Base-by-base conservation (phyloP, 35 echinoderm and acorn worm species). In the Lytechinus variegatus region DNA sequence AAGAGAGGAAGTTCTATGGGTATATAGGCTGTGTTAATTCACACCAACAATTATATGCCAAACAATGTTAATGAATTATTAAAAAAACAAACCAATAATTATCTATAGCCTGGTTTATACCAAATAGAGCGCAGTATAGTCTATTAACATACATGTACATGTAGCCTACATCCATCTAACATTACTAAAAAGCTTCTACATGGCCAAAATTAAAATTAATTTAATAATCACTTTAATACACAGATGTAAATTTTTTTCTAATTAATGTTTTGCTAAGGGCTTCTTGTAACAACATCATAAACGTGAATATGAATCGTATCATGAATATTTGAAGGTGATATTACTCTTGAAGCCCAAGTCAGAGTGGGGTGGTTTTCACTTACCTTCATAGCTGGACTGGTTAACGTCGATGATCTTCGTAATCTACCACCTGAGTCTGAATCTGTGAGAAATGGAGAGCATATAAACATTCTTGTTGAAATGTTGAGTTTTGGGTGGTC, bases 371-470 rank as follows among this genome's bases (percentile, higher is more conserved):
- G 66, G 2, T 79, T 90, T 19, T 12, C 33, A 44, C 88, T 90
- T 57, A 93, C 92, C 92, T 93, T 93, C 54, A 57, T 55, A 24
- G 92, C 28, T 9, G 92, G 92, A 93, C 28, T 93, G 53, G 53
- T 93, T 44, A 93, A 24, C 8, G 92, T 93, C 7, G 92, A 93
- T 55, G 92, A 13, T 57, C 92, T 13, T 57, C 92, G 52, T 54
- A 93, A 57, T 44, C 92, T 57, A 3, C 53, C 53, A 10, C 16
- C 54, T 27, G 54, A 27, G 28, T 93, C 92, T n/a, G 29, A 11
- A 14, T 44, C 52, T 90, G 27, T 14, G 6, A 90, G 33, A 54
- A 90, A 87, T 9, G 16, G 27, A 87, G 16, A 87, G 3, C 33
- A 87, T 44, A n/a, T n/a, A 44, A 44, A 44, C 33, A 44, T 44